A percentile compares a stretch with the other conserved stretches of the same genome.
phyloP scores from a whole-genome alignment of 2,888 invertebrate genomes.

The Thelaira solivaga region DNA sequence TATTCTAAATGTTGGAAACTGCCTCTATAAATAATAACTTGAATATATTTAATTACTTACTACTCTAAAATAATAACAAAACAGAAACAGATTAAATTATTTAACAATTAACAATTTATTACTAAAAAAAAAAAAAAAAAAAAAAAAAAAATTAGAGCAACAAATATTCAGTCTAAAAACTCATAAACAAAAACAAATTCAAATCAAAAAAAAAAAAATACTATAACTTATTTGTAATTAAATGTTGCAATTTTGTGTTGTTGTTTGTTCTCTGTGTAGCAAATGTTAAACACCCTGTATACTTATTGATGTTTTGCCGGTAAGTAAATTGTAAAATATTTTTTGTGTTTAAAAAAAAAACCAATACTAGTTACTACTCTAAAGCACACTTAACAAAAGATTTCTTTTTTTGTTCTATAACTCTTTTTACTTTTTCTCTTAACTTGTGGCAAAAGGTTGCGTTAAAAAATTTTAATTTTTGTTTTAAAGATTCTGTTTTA shows the following conservation, averaged over 20 bases:
- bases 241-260: conserved; percentile 73
- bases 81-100: neutral
- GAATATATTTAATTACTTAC: neutral
- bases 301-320: conserved; percentile 75
- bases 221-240: conserved; percentile 65
- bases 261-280: conserved; percentile 74
- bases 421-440: too few relatives aligned
- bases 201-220: conserved; percentile 43
- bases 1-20: conserved; percentile 41
- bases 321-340: conserved; percentile 68
- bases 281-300: conserved; percentile 75
- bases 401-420: too few relatives aligned
- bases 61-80: conserved; percentile 1
- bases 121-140: conserved; percentile 3
- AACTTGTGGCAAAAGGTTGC: conserved; percentile 26
- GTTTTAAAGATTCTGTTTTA: neutral
- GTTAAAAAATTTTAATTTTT: neutral
- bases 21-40: too few relatives aligned
- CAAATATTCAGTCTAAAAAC: conserved; percentile 40
- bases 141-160: conserved; percentile 28
- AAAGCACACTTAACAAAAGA: too few relatives aligned
- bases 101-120: neutral
- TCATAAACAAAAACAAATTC: conserved; percentile 53
- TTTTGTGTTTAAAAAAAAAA: conserved; percentile 51
- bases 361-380: too few relatives aligned